phyloP scores from a whole-genome alignment of 2,888 invertebrate genomes.

The Troides aeacus region DNA sequence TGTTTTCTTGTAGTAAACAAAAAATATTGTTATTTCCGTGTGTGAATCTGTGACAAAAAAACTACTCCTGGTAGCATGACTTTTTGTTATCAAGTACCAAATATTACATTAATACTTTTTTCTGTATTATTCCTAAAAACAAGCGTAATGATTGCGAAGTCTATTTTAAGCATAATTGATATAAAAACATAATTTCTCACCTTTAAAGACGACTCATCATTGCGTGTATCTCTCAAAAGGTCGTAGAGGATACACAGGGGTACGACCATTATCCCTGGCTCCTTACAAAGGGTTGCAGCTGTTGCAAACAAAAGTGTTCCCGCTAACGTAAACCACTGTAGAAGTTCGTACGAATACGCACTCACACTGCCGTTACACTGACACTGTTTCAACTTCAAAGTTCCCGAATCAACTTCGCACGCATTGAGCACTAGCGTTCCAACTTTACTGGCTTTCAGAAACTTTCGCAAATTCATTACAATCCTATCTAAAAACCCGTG shows the following conservation, averaged over 20 bases:
- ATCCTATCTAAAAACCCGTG: slow-evolving; percentile 70
- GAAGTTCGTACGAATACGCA: slow-evolving; percentile 68
- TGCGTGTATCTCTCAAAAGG: slow-evolving; percentile 81
- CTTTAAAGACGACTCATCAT: slow-evolving; percentile 77
- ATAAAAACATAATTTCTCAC: slow-evolving; percentile 53
- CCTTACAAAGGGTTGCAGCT: slow-evolving; percentile 95
- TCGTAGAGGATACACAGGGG: slow-evolving; percentile 95
- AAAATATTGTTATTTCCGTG: too few relatives aligned
- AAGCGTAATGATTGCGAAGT: not conserved
- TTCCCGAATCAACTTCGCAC: slow-evolving; percentile 56
- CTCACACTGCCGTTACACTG: slow-evolving; percentile 67
- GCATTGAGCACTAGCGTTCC: slow-evolving; percentile 64
- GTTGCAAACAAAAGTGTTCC: slow-evolving; percentile 83
- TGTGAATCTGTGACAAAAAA: too few relatives aligned
- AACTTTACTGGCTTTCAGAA: slow-evolving; percentile 64
- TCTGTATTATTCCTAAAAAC: not conserved
- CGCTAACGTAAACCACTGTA: slow-evolving; percentile 80
- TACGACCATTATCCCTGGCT: slow-evolving; percentile 95
- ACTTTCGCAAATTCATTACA: slow-evolving; percentile 66
- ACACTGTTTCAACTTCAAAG: slow-evolving; percentile 62
- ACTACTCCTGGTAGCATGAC: too few relatives aligned
- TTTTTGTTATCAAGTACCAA: too few relatives aligned
- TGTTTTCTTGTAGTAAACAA: too few relatives aligned
- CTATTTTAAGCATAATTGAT: not conserved
- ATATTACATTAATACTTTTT: too few relatives aligned